A percentile compares a stretch with the other conserved stretches of the same genome.
phyloP scores from a whole-genome alignment of 2,888 invertebrate genomes.

The Capitulum mitella region DNA sequence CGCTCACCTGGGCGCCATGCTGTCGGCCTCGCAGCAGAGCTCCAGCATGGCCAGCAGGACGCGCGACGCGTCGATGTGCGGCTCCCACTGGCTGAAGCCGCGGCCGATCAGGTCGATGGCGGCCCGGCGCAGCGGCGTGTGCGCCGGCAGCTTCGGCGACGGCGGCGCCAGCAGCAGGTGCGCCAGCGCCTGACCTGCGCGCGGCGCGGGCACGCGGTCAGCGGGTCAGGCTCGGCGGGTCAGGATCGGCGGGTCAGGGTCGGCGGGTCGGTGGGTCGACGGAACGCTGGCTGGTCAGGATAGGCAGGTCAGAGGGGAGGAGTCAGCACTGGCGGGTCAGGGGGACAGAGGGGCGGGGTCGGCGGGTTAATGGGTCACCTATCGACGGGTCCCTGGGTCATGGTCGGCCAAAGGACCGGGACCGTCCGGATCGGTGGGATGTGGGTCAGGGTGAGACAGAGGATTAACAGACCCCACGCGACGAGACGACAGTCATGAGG shows the following conservation, averaged over 20 bases:
- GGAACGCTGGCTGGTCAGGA: too few species aligned
- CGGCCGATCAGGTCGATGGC: constrained; percentile 95
- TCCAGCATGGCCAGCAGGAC: constrained; percentile 80
- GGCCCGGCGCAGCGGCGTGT: constrained; percentile 87
- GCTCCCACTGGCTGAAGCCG: constrained; percentile 98
- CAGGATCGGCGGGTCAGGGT: neutral
- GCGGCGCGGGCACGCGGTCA: neutral
- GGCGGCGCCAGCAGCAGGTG: constrained; percentile 86
- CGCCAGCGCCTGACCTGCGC: constrained; percentile 68
- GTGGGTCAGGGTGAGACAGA: too few species aligned
- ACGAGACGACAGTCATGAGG: too few species aligned
- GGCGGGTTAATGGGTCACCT: too few species aligned
- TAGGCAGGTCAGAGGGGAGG: too few species aligned
- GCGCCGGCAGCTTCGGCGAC: constrained; percentile 71
- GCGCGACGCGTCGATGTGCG: constrained; percentile 67
- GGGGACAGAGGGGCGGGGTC: too few species aligned
- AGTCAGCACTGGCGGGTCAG: too few species aligned
- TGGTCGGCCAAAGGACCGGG: too few species aligned
- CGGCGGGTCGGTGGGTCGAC: too few species aligned
- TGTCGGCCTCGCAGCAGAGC: constrained; percentile 83
- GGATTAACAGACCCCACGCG: too few species aligned
- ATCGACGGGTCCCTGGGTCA: too few species aligned
- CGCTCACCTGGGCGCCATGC: constrained; percentile 65
- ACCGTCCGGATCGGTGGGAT: too few species aligned
- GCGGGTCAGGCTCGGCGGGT: neutral